These are phyloP conservation scores for Tipula unca DNA, from an alignment of 2,888 invertebrate genomes.

Conservation along the genomic window DNA sequence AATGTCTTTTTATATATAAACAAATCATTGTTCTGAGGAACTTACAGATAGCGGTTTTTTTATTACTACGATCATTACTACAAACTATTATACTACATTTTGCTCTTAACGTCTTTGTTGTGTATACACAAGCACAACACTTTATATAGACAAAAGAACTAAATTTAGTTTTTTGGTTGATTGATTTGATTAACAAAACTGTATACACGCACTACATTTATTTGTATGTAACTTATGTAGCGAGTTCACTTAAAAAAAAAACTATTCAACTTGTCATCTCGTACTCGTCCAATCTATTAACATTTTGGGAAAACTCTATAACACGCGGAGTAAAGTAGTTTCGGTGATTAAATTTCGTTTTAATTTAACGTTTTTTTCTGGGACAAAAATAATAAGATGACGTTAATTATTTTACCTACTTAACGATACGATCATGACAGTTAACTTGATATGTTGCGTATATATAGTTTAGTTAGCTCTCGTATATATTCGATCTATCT, in stretches of 20 bases:
- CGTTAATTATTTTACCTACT: neutral
- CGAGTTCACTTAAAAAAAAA: neutral
- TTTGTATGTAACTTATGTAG: neutral
- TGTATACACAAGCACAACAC: neutral
- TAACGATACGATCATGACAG: neutral
- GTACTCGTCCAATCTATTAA: neutral
- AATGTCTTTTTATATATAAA: neutral
- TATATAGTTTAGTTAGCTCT: no score
- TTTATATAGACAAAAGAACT: neutral
- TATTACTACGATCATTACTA: neutral
- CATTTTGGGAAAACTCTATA: neutral
- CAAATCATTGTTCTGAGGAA: neutral
- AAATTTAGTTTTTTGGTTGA: neutral
- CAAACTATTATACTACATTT: neutral
- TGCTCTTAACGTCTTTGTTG: neutral
- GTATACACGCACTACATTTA: neutral
- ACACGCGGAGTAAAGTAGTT: neutral
- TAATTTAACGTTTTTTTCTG: neutral
- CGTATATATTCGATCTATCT: neutral
- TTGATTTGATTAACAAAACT: neutral
- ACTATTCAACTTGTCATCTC: neutral
- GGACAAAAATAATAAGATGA: neutral
- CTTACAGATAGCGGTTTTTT: neutral
- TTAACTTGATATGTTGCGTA: neutral
- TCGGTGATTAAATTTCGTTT: neutral